Conservation (phyloP, 2,888 invertebrate species). For the Orchestes rusci region DNA sequence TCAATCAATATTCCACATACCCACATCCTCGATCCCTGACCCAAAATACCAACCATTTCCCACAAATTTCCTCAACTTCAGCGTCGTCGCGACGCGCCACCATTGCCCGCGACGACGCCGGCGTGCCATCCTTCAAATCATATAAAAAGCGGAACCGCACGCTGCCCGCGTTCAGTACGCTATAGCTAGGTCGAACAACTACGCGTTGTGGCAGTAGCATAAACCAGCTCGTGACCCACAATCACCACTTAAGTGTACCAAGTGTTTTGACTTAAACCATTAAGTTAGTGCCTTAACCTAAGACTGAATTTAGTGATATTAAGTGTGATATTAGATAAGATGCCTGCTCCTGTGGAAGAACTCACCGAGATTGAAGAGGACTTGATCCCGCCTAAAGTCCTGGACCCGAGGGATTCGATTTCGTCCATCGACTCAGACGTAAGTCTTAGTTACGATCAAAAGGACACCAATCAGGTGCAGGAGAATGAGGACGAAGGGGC, state of each 20-base stretch:
- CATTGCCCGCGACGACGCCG: too few relatives aligned
- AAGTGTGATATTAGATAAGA: slow-evolving; percentile 25
- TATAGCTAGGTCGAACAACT: slow-evolving; percentile 42
- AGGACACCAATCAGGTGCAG: slow-evolving; percentile 28
- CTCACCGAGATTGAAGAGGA: slow-evolving; percentile 29
- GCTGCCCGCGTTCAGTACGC: slow-evolving; percentile 34
- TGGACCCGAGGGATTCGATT: slow-evolving; percentile 52
- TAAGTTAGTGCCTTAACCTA: slow-evolving; percentile 26
- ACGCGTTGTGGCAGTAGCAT: slow-evolving; percentile 43
- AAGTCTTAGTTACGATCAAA: slow-evolving; percentile 48
- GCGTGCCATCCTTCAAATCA: slow-evolving; percentile 3
- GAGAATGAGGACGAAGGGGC: slow-evolving; percentile 54
- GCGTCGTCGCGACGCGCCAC: too few relatives aligned
- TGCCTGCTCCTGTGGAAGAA: slow-evolving; percentile 39
- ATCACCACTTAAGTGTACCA: slow-evolving; percentile 26
- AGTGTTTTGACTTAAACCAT: slow-evolving; percentile 16
- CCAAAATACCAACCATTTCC: slow-evolving; percentile 20
- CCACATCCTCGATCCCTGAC: slow-evolving; percentile 23
- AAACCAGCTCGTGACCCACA: slow-evolving; percentile 35
- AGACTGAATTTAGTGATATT: slow-evolving; percentile 39
- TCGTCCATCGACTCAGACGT: slow-evolving; percentile 57
- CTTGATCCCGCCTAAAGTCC: slow-evolving; percentile 43
- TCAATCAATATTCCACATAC: slow-evolving; percentile 9
- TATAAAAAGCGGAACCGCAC: slow-evolving; percentile 28
- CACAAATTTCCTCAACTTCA: slow-evolving; percentile 23